phyloP scores from a whole-genome alignment of 2,113 vertebrate genomes.

The Menidia beryllina region DNA sequence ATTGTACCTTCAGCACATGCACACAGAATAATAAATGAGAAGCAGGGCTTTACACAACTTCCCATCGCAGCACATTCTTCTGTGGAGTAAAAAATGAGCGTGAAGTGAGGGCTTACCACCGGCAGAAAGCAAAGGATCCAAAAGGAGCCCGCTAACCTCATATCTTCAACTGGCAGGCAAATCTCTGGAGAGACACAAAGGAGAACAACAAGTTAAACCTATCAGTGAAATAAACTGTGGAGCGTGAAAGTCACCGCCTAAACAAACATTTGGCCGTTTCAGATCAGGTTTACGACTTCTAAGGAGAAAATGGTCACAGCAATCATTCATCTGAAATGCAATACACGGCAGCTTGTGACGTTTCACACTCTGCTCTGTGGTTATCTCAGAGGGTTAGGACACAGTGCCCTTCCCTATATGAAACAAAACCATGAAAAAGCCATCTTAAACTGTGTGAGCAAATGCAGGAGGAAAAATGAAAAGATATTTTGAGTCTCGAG shows the following conservation, averaged over 20 bases:
- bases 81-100: background rate
- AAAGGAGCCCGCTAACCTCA: constrained; percentile 65
- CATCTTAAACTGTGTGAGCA: constrained; percentile 2
- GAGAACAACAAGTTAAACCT: constrained; percentile 28
- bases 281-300: constrained; percentile 46
- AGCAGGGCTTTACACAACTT: background rate
- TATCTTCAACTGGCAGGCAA: constrained; percentile 65
- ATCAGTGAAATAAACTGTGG: constrained; percentile 39
- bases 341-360: constrained; percentile 54
- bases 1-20: background rate
- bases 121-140: constrained; percentile 72
- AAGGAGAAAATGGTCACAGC: constrained; percentile 25
- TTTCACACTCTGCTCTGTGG: constrained; percentile 5
- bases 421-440: constrained; percentile 12
- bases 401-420: background rate
- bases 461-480: background rate
- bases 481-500: constrained; percentile 43
- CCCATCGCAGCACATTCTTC: constrained; percentile 1
- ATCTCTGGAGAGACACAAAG: constrained; percentile 54
- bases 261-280: constrained; percentile 51
- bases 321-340: constrained; percentile 64
- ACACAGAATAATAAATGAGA: constrained; percentile 4
- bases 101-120: constrained; percentile 71
- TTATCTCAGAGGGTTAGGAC: background rate
- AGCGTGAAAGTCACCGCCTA: constrained; percentile 47